Evolutionary conservation across 2,888 invertebrate species (phyloP), one percentile per base, ranked within the genome.

Genomic region (Dicyrtoma fusca): DNA sequence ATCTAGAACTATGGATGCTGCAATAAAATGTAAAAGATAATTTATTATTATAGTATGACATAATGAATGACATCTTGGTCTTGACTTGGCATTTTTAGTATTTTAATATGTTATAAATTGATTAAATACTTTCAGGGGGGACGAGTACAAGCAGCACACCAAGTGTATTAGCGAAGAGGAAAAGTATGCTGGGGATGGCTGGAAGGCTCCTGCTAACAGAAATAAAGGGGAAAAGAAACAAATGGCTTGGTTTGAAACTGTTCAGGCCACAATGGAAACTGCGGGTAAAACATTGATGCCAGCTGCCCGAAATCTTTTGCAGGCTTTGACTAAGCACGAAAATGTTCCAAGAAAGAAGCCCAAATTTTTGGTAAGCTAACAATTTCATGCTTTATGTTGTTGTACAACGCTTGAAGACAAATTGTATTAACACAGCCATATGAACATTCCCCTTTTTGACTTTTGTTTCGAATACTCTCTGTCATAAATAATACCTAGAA

Each of bases 141-240:
- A 91, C 73, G 90, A 90, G 13, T 95, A 92, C 84, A 88, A 87
- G 55, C 85, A 85, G 0, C 95, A 95, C 82, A 90, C 85, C n/a
- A 92, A 92, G 85, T 96, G 95, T 84, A 87, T 95, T 63, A 88
- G 91, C 0, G 89, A 97, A 85, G 91, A 90, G 34, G 90, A 95
- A 83, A 90, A 95, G 80, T 97, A 97, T 83, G 91, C 93, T 8
- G 94, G 91, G 0, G 92, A 91, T 84, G 90, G 90, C 53, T 92
- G 89, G 82, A 87, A 88, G 23, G 86, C 89, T 4, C 91, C 90
- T 82, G 85, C 87, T 17, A 84, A 85, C 13, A 88, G 89, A 71
- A 92, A 92, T 82, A 94, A 94, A 84, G 94, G 94, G 8, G 92
- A 92, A 82, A 88, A 87, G 77, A 95, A 95, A 82, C 96, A 96